Evolutionary conservation across 1,140 invertebrate species (phyloP), one percentile per base, ranked within the genome.

Genomic region (Branchinecta lindahli): DNA sequence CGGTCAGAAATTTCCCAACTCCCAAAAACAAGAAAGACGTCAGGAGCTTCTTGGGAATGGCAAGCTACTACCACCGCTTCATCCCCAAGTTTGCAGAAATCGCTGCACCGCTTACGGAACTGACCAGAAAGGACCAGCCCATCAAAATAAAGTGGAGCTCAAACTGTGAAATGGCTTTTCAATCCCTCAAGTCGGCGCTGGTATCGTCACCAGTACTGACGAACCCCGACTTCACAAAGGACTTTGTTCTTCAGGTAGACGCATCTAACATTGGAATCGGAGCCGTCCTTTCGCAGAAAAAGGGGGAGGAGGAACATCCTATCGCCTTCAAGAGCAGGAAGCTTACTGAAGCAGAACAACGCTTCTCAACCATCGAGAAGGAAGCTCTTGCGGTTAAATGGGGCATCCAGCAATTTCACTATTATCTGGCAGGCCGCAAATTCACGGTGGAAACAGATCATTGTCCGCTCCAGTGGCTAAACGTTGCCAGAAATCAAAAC

Each of bases 241-340:
- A n/a, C n/a, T 9, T 52, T 52, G n/a, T 52, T n/a, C n/a, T 79
- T 7, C 75, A 78, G 44, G 78, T 76, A 21, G 80, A 80, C 73
- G 78, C 78, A 0, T 75, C 74, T 47, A 73, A 68, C 65, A 69
- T 69, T 0, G 79, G 77, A 0, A 68, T 78, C 3, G 80, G 77
- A 0, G 76, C 74, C 3, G 74, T 80, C 0, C 68, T 79, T 0
- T 72, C 71, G 0, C 79, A 82, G 70, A 74, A 75, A n/a, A 20
- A 72, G 7, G 75, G 74, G 18, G 65, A 70, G 1, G 66, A 46
- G 73, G 78, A 70, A 72, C 74, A 73, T 15, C 78, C 79, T 0
- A 75, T 83, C 9, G 79, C 79, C 18, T 84, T 82, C 72, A 78
- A 79, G 4, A 77, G 77, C 21, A 68, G 79, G n/a, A 69, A 74